A percentile compares a stretch with the other conserved stretches of the same genome.
phyloP scores from a whole-genome alignment of 1,140 invertebrate genomes.

The Drosophila asahinai region DNA sequence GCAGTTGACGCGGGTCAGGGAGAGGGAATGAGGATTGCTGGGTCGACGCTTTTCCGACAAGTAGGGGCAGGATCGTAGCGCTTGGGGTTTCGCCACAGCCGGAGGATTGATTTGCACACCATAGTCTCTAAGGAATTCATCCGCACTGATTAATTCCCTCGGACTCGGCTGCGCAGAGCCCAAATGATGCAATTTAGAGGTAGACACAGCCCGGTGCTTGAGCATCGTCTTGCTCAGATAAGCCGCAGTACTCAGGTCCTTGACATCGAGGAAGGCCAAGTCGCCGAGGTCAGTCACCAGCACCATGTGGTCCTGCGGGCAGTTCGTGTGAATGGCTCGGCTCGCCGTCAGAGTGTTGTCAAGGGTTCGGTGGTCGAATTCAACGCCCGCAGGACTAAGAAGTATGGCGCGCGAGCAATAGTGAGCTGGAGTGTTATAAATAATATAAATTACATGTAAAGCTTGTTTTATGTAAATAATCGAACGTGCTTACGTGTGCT shows the following conservation, averaged over 20 bases:
- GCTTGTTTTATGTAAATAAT: conserved; percentile 11
- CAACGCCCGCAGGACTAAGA: conserved; percentile 52
- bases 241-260: conserved; percentile 47
- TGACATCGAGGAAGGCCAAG: conserved; percentile 44
- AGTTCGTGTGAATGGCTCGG: conserved; percentile 58
- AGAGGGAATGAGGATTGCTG: conserved; percentile 22
- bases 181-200: conserved; percentile 42
- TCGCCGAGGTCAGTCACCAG: conserved; percentile 67
- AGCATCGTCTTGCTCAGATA: conserved; percentile 7
- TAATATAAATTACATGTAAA: not conserved
- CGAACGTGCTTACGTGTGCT: conserved; percentile 10
- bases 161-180: not conserved
- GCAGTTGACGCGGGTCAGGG: conserved; percentile 51
- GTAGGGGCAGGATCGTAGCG: conserved; percentile 7
- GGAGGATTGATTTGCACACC: conserved; percentile 55
- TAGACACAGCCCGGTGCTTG: conserved; percentile 22
- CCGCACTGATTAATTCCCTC: conserved; percentile 9
- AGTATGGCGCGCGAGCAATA: conserved; percentile 35
- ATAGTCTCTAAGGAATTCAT: conserved; percentile 59
- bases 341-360: conserved; percentile 43
- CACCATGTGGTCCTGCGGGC: conserved; percentile 30
- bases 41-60: conserved; percentile 37
- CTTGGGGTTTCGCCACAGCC: not conserved
- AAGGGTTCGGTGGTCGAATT: conserved; percentile 36
- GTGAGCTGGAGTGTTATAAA: conserved; percentile 17